Evolutionary conservation across 2,888 invertebrate species (phyloP).

Genomic region (Sinohyriopsis cumingii): DNA sequence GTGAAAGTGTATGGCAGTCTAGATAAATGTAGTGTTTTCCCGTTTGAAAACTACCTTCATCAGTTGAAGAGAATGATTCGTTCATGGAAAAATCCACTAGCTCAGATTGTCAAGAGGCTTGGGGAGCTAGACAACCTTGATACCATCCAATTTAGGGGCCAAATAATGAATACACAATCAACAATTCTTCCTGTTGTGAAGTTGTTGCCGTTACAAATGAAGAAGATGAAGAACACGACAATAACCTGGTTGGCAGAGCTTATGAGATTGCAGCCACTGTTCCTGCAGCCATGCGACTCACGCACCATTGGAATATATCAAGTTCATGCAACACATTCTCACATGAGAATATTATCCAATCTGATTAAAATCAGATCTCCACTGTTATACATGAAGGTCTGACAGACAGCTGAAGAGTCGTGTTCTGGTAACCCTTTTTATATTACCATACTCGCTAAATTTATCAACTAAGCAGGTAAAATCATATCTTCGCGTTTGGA

Average conservation of each 20-base stretch:
- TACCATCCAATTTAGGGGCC: not conserved
- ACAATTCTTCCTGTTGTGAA: constrained; percentile 7
- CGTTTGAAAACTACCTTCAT: constrained; percentile 22
- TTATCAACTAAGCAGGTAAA: no score
- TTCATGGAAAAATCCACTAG: constrained; percentile 2
- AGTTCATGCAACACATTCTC: constrained; percentile 1
- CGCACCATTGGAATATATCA: constrained; percentile 1
- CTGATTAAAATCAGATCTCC: no score
- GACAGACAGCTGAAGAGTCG: no score
- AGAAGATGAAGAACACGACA: not conserved
- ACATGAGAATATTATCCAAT: not conserved
- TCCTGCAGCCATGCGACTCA: constrained; percentile 7
- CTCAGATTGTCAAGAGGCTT: constrained; percentile 7
- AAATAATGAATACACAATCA: constrained; percentile 7
- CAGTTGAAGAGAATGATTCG: constrained; percentile 10
- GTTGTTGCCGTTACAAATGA: constrained; percentile 2
- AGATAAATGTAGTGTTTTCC: constrained; percentile 18
- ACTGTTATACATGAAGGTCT: no score
- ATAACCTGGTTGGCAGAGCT: not conserved
- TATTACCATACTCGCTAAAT: no score
- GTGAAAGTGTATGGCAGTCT: constrained; percentile 11
- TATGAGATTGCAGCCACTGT: not conserved
- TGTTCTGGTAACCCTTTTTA: no score
- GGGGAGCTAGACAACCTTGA: not conserved
- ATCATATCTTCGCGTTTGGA: no score